These are phyloP conservation scores for Leuciscus idus DNA, from an alignment of 2,113 vertebrate species.

Conservation along the genomic window DNA sequence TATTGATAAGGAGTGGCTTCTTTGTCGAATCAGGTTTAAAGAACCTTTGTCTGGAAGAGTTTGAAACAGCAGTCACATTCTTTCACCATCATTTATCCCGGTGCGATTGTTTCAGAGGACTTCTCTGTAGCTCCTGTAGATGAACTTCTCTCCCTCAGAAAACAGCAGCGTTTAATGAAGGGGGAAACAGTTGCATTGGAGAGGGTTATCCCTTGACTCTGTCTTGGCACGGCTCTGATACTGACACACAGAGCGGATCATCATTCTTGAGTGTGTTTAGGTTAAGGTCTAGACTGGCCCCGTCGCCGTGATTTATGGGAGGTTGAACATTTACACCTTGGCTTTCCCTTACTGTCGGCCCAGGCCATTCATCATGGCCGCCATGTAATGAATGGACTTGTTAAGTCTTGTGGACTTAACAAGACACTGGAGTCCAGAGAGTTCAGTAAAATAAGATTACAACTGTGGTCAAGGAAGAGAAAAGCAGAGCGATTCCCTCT, in stretches of 20 bases:
- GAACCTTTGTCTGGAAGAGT: neutral
- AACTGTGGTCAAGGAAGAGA: constrained; percentile 74
- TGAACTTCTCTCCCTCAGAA: neutral
- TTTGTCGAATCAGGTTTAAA: neutral
- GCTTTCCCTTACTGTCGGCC: constrained; percentile 82
- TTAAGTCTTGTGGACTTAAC: constrained; percentile 78
- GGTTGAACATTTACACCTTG: constrained; percentile 83
- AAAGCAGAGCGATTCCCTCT: constrained; percentile 68
- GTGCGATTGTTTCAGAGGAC: neutral
- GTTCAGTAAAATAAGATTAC: constrained; percentile 81
- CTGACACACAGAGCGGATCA: constrained; percentile 70
- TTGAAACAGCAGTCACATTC: neutral
- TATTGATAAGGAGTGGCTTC: neutral
- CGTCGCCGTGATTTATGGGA: constrained; percentile 82
- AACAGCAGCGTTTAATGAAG: constrained; percentile 31
- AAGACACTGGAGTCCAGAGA: constrained; percentile 78
- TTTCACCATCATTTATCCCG: neutral
- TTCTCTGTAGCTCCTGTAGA: neutral
- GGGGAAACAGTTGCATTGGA: constrained; percentile 1
- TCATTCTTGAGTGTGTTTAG: constrained; percentile 80
- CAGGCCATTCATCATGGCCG: constrained; percentile 80
- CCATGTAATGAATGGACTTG: constrained; percentile 82
- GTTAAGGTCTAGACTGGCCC: constrained; percentile 80
- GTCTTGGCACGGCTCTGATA: constrained; percentile 42
- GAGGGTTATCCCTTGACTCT: constrained; percentile 60